phyloP scores from a whole-genome alignment of 2,113 vertebrate species.

The Illadopsis cleaveri region DNA sequence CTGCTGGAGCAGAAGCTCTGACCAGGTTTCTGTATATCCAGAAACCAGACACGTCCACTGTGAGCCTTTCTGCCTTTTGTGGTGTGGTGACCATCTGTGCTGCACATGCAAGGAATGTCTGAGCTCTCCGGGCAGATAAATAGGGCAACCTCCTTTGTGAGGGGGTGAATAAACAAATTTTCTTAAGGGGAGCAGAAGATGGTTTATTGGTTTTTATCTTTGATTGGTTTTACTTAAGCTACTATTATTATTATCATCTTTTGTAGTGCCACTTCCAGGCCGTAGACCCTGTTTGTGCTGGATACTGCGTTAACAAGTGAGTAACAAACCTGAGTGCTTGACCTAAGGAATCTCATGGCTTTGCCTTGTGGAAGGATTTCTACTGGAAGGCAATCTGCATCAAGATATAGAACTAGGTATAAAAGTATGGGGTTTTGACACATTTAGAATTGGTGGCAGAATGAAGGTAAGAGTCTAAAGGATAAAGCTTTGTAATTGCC shows the following conservation, averaged over 20 bases:
- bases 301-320: rapidly evolving
- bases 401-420: background rate
- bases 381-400: background rate
- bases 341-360: background rate
- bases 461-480: background rate
- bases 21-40: conserved; percentile 4
- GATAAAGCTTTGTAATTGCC: background rate
- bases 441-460: background rate
- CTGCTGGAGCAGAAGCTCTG: conserved; percentile 22
- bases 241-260: background rate
- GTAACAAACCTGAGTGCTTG: background rate
- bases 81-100: conserved; percentile 44
- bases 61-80: conserved; percentile 47
- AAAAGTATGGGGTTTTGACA: background rate
- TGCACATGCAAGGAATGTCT: conserved; percentile 50
- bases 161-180: conserved; percentile 35
- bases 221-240: conserved; percentile 19
- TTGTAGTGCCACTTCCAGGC: background rate
- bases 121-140: conserved; percentile 4
- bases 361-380: background rate
- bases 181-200: conserved; percentile 4
- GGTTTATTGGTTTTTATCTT: conserved; percentile 32
- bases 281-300: background rate
- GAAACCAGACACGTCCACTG: background rate
- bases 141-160: conserved; percentile 13